Percentiles rank a stretch among this genome's conserved stretches.
Conservation (phyloP, 2,113 vertebrate species). For the Chunga burmeisteri region DNA sequence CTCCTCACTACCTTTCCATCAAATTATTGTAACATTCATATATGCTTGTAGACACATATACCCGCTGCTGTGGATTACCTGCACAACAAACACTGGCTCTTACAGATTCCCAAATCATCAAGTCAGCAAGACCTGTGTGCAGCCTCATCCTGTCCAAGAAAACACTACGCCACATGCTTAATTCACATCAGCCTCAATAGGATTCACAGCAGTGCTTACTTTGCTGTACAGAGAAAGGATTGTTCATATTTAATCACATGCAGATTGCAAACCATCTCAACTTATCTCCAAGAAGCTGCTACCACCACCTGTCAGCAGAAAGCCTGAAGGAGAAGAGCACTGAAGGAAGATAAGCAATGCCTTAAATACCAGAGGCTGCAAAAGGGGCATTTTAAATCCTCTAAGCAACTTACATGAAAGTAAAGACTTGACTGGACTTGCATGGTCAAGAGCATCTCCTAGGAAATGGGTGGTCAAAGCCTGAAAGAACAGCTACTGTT, state of each 20-base stretch:
- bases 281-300: slow-evolving; percentile 37
- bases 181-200: neutral
- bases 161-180: neutral
- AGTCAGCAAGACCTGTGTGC: neutral
- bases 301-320: slow-evolving; percentile 14
- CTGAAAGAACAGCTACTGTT: neutral
- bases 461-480: neutral
- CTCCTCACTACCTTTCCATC: neutral
- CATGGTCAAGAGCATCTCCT: neutral
- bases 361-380: neutral
- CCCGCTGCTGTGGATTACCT: neutral
- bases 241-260: slow-evolving; percentile 40
- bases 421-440: neutral
- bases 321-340: neutral
- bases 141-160: neutral
- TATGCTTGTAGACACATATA: neutral
- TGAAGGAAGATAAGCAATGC: neutral
- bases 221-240: slow-evolving; percentile 17
- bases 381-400: neutral
- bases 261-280: neutral
- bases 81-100: neutral
- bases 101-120: neutral
- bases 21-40: neutral
- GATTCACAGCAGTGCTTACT: slow-evolving; percentile 8
- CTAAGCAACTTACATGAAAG: neutral